phyloP scores from a whole-genome alignment of 35 echinoderm and acorn worm genomes.

The Holothuria glaberrima region DNA sequence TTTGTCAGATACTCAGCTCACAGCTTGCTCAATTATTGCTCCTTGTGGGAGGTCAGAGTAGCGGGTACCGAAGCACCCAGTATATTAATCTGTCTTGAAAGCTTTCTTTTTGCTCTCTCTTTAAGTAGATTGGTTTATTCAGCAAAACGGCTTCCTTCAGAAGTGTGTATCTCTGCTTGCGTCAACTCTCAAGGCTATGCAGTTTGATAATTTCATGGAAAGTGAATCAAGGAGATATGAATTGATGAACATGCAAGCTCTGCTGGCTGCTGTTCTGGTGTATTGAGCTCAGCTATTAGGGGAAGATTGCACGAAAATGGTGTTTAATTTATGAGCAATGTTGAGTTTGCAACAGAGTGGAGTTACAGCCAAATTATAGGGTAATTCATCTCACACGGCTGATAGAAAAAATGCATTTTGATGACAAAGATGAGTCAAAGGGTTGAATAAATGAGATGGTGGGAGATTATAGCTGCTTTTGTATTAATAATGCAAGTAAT shows the following conservation, averaged over 20 bases:
- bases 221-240: slow-evolving; percentile 23
- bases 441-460: too few species aligned
- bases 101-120: slow-evolving; percentile 13
- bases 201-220: slow-evolving; percentile 13
- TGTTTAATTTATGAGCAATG: too few species aligned
- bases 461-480: too few species aligned
- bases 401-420: too few species aligned
- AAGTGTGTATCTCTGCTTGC: neutral
- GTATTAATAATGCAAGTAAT: too few species aligned
- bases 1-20: slow-evolving; percentile 36
- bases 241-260: slow-evolving; percentile 24
- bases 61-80: neutral
- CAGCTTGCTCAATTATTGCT: slow-evolving; percentile 39
- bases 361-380: too few species aligned
- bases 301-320: too few species aligned
- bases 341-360: too few species aligned
- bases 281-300: too few species aligned
- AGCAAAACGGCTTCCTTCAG: slow-evolving; percentile 18
- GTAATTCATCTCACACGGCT: too few species aligned
- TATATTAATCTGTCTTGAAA: slow-evolving; percentile 47
- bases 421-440: too few species aligned
- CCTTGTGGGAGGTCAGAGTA: slow-evolving; percentile 42
- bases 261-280: too few species aligned
- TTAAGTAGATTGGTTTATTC: slow-evolving; percentile 34
- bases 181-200: slow-evolving; percentile 9